Evolutionary conservation across 35 echinoderm and acorn worm species (phyloP).

Genomic region (Heliocidaris tuberculata): DNA sequence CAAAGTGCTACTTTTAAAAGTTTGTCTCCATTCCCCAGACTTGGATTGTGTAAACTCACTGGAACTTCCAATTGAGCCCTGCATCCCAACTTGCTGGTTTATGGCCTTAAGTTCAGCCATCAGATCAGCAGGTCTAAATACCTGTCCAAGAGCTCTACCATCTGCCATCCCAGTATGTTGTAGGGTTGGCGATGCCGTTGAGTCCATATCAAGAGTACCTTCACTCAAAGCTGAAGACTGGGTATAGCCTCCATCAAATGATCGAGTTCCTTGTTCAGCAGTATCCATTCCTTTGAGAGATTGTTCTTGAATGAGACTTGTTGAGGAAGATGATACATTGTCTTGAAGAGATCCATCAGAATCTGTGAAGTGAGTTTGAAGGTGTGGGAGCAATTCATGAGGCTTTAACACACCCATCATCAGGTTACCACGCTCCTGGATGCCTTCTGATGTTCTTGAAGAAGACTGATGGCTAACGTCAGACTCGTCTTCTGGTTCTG

Average conservation of each 20-base stretch:
- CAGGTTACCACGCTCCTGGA: background rate
- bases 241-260: background rate
- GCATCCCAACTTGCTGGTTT: background rate
- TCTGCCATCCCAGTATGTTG: background rate
- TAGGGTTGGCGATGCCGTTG: background rate
- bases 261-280: background rate
- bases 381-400: conserved; percentile 20
- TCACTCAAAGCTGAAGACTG: conserved; percentile 15
- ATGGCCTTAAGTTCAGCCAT: background rate
- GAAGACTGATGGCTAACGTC: conserved; percentile 16
- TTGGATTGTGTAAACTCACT: background rate
- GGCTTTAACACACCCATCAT: conserved; percentile 33
- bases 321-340: background rate
- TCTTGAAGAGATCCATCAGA: background rate
- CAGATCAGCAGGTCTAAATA: conserved; percentile 42
- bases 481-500: background rate
- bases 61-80: background rate
- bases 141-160: background rate
- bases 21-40: background rate
- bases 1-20: background rate
- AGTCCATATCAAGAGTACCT: conserved; percentile 25
- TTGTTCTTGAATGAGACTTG: background rate
- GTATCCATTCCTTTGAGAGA: background rate
- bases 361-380: background rate
- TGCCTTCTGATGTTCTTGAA: background rate